Evolutionary conservation across 2,113 vertebrate species (phyloP), one percentile per base, ranked within the genome.

Genomic region (Forbesichthys agassizii): DNA sequence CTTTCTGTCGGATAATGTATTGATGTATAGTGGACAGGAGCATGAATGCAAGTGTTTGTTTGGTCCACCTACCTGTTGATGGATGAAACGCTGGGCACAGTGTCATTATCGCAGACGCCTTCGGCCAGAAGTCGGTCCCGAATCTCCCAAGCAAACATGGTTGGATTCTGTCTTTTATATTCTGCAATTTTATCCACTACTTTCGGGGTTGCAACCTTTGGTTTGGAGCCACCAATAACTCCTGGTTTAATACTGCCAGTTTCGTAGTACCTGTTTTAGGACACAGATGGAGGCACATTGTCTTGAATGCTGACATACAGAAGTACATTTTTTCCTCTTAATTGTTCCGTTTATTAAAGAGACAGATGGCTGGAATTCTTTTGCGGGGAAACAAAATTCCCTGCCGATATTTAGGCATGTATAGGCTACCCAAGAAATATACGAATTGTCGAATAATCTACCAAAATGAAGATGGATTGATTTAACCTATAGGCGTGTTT

Each of bases 71-170:
- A 98, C 97, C 96, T 96, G 94, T 98, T 98, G 92, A 98, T 98
- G 85, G 97, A 98, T 52, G 95, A 97, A 66, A 98, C 97, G 78
- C 97, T 98, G 82, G 97, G 97, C 33, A 98, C 97, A 0, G 96
- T 98, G 90, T 98, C 97, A 58, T 98, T 98, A 93, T 99, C 97
- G 73, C 97, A 99, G 65, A 99, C 95, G 68, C 93, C 96, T 74
- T 99, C 97, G 1, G 97, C 96, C 88, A 98, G 80, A 60, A 99
- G 94, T 86, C 97, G 92, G 92, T 98, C 97, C 12, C 97, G 91
- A 76, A 98, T 99, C 91, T 98, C 97, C 97, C 97, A 98, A n/a
- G 97, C 97, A 66, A 99, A 99, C 96, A 99, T 98, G 5, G 97
- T 98, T 3, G 97, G 97, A 80, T 98, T 98, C 88, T 98, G 97